A percentile compares a stretch with the other conserved stretches of the same genome.
These are phyloP conservation scores for Polymixis lichenea DNA, from an alignment of 2,888 invertebrate genomes.

Conservation along the genomic window DNA sequence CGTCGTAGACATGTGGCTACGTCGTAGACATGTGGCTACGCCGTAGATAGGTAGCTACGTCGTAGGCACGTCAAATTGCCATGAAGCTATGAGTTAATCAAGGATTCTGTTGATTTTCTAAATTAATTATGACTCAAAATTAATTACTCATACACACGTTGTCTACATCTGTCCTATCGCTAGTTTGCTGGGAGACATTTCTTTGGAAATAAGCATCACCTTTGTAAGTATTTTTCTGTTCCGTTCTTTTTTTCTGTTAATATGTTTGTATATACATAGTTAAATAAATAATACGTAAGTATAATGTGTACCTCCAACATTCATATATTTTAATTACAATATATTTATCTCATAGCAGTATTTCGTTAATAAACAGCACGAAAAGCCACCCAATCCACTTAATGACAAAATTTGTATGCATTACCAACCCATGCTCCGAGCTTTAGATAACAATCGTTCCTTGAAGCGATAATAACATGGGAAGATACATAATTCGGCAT, in stretches of 20 bases:
- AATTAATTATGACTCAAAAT: no score
- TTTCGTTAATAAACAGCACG: slow-evolving; percentile 1
- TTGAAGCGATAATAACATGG: slow-evolving; percentile 27
- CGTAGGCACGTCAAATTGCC: not conserved
- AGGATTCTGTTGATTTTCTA: not conserved
- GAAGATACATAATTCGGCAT: not conserved
- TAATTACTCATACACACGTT: no score
- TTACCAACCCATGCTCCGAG: slow-evolving; percentile 19
- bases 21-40: not conserved
- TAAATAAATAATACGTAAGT: not conserved
- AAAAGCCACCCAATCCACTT: slow-evolving; percentile 25
- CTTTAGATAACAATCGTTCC: slow-evolving; percentile 40
- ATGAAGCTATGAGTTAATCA: not conserved
- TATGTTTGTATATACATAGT: no score
- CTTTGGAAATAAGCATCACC: no score
- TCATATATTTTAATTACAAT: not conserved
- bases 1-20: not conserved
- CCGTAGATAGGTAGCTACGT: not conserved
- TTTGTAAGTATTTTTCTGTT: no score
- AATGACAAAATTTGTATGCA: slow-evolving; percentile 57
- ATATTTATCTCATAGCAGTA: slow-evolving; percentile 1
- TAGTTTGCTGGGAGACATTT: no score
- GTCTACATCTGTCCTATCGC: no score
- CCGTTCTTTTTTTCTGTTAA: no score
- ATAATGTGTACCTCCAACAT: not conserved